A percentile compares a stretch with the other conserved stretches of the same genome.
phyloP scores from a whole-genome alignment of 2,797 vertebrate genomes.

The Poecile montanus region DNA sequence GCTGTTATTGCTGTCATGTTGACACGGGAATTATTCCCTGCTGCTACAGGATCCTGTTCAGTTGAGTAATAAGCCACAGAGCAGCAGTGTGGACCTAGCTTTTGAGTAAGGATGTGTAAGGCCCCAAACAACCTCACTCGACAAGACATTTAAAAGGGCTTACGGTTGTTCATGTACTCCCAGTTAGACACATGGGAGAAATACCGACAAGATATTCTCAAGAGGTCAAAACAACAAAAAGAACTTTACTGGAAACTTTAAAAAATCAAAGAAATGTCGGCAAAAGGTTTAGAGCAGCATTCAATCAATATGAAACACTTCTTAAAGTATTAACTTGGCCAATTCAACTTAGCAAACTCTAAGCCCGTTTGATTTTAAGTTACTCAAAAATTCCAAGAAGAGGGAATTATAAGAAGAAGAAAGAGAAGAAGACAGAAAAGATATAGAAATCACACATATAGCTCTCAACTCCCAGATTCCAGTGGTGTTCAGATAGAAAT shows the following conservation, averaged over 20 bases:
- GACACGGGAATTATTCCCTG: not conserved
- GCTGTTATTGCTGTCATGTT: too few species aligned
- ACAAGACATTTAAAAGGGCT: not conserved
- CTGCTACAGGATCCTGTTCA: not conserved
- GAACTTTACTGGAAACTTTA: not conserved
- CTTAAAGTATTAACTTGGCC: not conserved
- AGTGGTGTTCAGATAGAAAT: not conserved
- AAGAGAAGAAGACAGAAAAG: not conserved
- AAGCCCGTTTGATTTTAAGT: not conserved
- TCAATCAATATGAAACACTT: not conserved
- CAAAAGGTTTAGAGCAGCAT: not conserved
- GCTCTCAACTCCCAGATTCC: not conserved
- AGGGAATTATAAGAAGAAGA: not conserved
- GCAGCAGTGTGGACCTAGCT: not conserved
- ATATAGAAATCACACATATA: not conserved
- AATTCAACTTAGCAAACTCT: not conserved
- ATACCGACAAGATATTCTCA: not conserved
- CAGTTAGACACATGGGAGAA: not conserved
- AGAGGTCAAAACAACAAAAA: not conserved
- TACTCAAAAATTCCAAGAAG: not conserved
- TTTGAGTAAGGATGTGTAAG: not conserved
- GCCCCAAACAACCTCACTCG: not conserved
- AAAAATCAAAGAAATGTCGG: not conserved
- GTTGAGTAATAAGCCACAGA: not conserved
- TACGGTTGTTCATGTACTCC: not conserved